Base-by-base conservation (phyloP, 64 coral and sea anemone species). In the Pachyseris speciosa region DNA sequence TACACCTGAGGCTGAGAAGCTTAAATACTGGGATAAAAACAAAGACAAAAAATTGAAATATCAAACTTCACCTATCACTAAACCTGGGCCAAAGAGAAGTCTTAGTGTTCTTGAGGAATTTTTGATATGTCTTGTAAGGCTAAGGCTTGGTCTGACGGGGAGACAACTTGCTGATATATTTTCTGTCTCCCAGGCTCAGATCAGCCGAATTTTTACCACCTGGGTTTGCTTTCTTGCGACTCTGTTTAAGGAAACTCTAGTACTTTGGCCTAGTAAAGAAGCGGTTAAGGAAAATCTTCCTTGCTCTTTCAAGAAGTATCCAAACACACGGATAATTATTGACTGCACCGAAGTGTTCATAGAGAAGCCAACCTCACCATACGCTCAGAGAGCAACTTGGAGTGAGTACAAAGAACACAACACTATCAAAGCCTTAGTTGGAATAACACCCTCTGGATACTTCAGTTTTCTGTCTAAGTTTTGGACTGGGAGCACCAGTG, bases 11-110 rank as follows among this genome's bases (percentile, higher is more conserved):
- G 39, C 48, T 64, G 68, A 84, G 29, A 84, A 91, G 39, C 69
- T 84, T 0, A 91, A 91, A 25, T 91, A 91, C 79, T 85, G 89
- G 89, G 89, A 91, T 60, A 91, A 55, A 43, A 91, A 91, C 22
- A 84, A 91, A 28, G 66, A n/a, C n/a, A 84, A 91, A 91, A 84
- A 68, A 75, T 33, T 91, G 89, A 74, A 84, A 55, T 84, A 74
- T 58, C 66, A 84, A 74, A 74, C 47, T 9, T 70, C 53, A 37
- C 16, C 9, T 37, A 70, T 20, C 29, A 61, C 1, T 50, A 91
- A 91, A 60, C 20, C 79, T 61, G 80, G 89, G 32, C 89, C 68
- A 37, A 91, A 91, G 29, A 84, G 69, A 60, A 84, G 8, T 44
- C 69, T 91, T 2, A 44, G 4, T 32, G 38, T 72, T 12, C 13